phyloP scores from a whole-genome alignment of 2,797 vertebrate genomes.

The Poecilia picta region DNA sequence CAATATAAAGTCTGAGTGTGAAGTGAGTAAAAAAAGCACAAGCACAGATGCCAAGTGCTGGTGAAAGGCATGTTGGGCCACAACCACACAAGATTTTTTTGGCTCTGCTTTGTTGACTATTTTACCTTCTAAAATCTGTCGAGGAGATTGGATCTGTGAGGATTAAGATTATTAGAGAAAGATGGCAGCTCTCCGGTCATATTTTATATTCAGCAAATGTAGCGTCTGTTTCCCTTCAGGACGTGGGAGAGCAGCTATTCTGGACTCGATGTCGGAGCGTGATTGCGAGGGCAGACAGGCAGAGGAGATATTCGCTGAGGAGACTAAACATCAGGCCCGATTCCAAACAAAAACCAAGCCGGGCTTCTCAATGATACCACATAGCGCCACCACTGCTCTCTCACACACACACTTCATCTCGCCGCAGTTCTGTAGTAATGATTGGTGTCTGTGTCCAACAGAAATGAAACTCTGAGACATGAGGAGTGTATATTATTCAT shows the following conservation, averaged over 20 bases:
- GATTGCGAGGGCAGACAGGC: conserved; percentile 69
- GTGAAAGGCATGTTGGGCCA: conserved; percentile 36
- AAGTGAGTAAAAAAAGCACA: conserved; percentile 36
- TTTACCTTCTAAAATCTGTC: conserved; percentile 19
- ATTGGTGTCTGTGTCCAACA: conserved; percentile 80
- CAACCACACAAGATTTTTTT: conserved; percentile 33
- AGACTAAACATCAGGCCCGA: conserved; percentile 79
- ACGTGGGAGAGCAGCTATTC: conserved; percentile 45
- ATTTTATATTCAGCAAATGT: neutral
- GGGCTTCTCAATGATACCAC: conserved; percentile 75
- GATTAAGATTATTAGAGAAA: neutral
- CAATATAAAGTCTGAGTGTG: conserved; percentile 32
- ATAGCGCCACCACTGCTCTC: conserved; percentile 78
- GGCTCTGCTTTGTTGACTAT: conserved; percentile 7
- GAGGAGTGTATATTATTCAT: conserved; percentile 69
- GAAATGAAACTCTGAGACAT: conserved; percentile 79
- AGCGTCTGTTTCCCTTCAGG: conserved; percentile 28
- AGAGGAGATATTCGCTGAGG: conserved; percentile 79
- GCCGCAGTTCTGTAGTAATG: conserved; percentile 80
- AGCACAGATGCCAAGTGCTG: conserved; percentile 24
- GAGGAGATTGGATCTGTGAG: conserved; percentile 5
- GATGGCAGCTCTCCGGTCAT: neutral
- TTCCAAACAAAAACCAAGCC: conserved; percentile 79
- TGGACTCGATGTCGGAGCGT: conserved; percentile 58
- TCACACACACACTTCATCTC: conserved; percentile 56